Evolutionary conservation across 2,888 invertebrate genomes (phyloP).

Genomic region (Plagodis pulveraria): DNA sequence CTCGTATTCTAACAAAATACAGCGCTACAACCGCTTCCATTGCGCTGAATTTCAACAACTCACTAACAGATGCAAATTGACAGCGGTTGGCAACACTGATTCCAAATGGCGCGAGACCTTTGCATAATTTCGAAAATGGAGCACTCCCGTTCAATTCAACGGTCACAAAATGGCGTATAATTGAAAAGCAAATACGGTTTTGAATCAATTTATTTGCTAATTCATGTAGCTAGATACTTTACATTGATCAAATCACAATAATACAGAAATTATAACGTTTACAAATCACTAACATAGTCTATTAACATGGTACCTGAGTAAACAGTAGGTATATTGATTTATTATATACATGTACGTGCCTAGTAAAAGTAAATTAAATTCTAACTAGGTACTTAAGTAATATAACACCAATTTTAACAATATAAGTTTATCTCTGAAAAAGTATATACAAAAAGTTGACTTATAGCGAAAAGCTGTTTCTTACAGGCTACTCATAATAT

Average conservation of each 20-base stretch:
- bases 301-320: too few species aligned
- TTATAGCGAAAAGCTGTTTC: too few species aligned
- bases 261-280: conserved; percentile 3
- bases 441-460: too few species aligned
- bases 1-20: conserved; percentile 11
- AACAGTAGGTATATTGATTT: too few species aligned
- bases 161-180: conserved; percentile 59
- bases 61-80: conserved; percentile 79
- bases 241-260: neutral
- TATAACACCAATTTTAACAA: too few species aligned
- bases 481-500: too few species aligned
- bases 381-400: too few species aligned
- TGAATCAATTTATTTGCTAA: conserved; percentile 47
- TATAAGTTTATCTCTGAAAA: too few species aligned
- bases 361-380: too few species aligned
- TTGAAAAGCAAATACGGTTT: conserved; percentile 64
- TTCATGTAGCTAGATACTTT: conserved; percentile 20
- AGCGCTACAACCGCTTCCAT: conserved; percentile 57
- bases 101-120: conserved; percentile 77
- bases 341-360: too few species aligned
- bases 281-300: too few species aligned
- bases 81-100: conserved; percentile 76
- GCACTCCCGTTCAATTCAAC: conserved; percentile 48
- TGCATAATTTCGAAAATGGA: conserved; percentile 76
- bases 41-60: conserved; percentile 65